Conservation (phyloP, 2,113 vertebrate genomes). For the Mesitornis unicolor region DNA sequence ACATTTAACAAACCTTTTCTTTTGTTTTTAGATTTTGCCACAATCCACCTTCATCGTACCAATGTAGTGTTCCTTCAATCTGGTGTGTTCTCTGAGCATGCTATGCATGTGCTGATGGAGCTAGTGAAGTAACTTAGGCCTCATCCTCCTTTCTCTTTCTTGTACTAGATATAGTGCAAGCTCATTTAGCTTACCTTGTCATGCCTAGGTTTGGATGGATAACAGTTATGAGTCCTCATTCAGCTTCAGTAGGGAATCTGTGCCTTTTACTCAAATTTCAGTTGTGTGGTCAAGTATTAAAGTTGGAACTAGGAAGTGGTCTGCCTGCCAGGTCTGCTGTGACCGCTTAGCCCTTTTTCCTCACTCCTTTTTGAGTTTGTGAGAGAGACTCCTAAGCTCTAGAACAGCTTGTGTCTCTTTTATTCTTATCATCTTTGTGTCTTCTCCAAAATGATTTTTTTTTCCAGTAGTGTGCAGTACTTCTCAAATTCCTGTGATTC, state of each 20-base stretch:
- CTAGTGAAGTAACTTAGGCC: not conserved
- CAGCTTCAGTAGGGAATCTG: not conserved
- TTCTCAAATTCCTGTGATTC: not conserved
- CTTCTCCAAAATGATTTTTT: not conserved
- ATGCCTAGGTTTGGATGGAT: not conserved
- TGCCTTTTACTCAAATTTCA: not conserved
- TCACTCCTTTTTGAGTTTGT: not conserved
- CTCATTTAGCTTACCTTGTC: not conserved
- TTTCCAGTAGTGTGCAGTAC: accelerated
- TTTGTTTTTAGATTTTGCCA: not conserved
- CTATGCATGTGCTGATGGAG: not conserved
- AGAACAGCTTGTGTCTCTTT: not conserved
- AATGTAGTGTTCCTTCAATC: not conserved
- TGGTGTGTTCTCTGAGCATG: not conserved
- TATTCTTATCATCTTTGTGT: not conserved
- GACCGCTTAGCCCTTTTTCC: not conserved
- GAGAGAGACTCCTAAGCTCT: not conserved
- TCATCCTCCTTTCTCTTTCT: not conserved
- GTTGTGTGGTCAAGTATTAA: not conserved
- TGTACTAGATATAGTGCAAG: accelerated
- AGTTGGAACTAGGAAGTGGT: not conserved
- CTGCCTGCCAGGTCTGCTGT: not conserved
- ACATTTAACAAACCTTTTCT: not conserved
- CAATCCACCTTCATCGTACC: not conserved
- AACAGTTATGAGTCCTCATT: not conserved